Evolutionary conservation across 1,140 invertebrate species (phyloP), one percentile per base, ranked within the genome.

Genomic region (Berghia stephanieae): DNA sequence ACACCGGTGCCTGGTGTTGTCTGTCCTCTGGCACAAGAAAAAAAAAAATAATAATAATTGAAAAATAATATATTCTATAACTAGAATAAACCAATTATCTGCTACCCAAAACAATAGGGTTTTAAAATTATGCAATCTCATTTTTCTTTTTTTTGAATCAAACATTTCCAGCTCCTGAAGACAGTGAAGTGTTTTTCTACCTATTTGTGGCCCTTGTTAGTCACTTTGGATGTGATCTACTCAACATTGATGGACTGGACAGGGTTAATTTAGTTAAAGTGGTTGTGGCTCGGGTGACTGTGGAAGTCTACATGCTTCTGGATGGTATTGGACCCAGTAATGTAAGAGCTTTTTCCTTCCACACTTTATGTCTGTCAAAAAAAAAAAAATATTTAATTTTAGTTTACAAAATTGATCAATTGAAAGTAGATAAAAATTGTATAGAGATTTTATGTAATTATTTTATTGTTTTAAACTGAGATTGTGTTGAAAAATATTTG

Each of bases 111-210:
- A n/a, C n/a, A n/a, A n/a, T n/a, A n/a, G n/a, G n/a, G n/a, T n/a
- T n/a, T n/a, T n/a, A n/a, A n/a, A n/a, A n/a, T n/a, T n/a, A n/a
- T n/a, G n/a, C n/a, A n/a, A n/a, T n/a, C n/a, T n/a, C n/a, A n/a
- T n/a, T n/a, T n/a, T n/a, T n/a, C n/a, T n/a, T n/a, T n/a, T n/a
- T n/a, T n/a, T n/a, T n/a, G n/a, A n/a, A n/a, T n/a, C n/a, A n/a
- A n/a, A n/a, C n/a, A n/a, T n/a, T n/a, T n/a, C n/a, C 21, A 76
- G 74, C 24, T 31, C 74, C 74, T n/a, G 74, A 76, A 18, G 60
- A 76, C 36, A 38, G 63, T 34, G 60, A 76, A 21, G 44, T 27
- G 46, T 16, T 76, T 10, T 42, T 76, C 6, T 13, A 10, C 27
- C 52, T 76, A 18, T 60, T 68, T n/a, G 34, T 43, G 44, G 74